Evolutionary conservation across 2,888 invertebrate genomes (phyloP), one percentile per base, ranked within the genome.

Genomic region (Oscheius sp.): DNA sequence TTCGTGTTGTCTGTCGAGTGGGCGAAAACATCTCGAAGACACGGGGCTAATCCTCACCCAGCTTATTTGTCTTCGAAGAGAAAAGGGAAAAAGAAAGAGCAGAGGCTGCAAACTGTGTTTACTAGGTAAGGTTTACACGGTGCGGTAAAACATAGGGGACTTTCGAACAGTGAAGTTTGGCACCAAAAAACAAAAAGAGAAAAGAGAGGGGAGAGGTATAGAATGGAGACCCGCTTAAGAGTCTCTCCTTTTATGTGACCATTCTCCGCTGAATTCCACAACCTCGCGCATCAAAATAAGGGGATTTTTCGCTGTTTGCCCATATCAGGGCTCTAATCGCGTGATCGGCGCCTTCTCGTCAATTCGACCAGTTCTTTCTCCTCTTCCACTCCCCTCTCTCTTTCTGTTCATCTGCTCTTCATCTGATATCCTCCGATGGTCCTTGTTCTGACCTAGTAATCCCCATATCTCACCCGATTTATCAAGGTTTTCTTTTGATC

Each of bases 241-340:
- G n/a, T n/a, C n/a, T n/a, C n/a, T n/a, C n/a, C n/a, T n/a, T n/a
- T n/a, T n/a, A n/a, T n/a, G n/a, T 41, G 12, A 20, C 20, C 41
- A 6, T 2, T 41, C 41, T 41, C 41, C 20, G 12, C 17, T 54
- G 47, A 47, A 20, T 20, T 17, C 22, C 47, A 17, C 12, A 17
- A 24, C 20, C 17, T 22, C 47, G 24, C 47, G 47, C 47, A 47
- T 20, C 47, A 41, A 41, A 41, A 20, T 20, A 41, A 36, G 59
- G 24, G 28, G 59, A 59, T 59, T 59, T 59, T 44, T 28, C 59
- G 59, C 59, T 59, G 59, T 59, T 59, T 59, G 59, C 59, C 59
- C 59, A 59, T 59, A 59, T 59, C 59, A 59, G 44, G 41, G 59
- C 57, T 59, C 54, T 59, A 59, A 59, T 59, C 59, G 59, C 41